Evolutionary conservation across 2,113 vertebrate genomes (phyloP).

Genomic region (Cercocebus atys): DNA sequence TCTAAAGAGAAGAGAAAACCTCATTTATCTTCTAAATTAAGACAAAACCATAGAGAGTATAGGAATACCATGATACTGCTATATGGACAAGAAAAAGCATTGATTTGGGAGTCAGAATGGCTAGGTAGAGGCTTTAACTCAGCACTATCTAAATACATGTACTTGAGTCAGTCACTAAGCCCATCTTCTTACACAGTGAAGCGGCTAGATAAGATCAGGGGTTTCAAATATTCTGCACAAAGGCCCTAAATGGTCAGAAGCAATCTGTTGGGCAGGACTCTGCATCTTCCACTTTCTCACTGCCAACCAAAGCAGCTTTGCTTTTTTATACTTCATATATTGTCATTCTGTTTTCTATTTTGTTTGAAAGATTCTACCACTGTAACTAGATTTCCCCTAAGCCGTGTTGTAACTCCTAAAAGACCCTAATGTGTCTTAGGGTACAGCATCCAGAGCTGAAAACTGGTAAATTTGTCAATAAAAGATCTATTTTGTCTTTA

Average conservation of each 20-base stretch:
- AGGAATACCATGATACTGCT: neutral
- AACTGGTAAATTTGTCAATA: neutral
- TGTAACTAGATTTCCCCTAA: neutral
- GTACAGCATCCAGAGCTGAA: neutral
- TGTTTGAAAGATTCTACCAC: neutral
- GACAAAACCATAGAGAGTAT: neutral
- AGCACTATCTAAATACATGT: no score
- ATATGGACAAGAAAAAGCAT: neutral
- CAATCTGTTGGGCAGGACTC: neutral
- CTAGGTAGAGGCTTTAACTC: neutral
- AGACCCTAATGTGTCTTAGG: neutral
- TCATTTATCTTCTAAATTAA: neutral
- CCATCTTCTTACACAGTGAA: neutral
- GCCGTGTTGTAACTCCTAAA: neutral
- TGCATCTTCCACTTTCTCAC: neutral
- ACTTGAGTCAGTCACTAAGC: neutral
- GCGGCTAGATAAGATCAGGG: neutral
- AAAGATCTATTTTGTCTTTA: neutral
- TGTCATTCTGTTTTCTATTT: neutral
- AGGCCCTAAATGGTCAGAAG: neutral
- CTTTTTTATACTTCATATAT: neutral
- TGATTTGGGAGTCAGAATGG: neutral
- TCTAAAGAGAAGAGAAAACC: neutral
- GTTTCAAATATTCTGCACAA: neutral
- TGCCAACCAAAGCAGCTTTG: neutral